Evolutionary conservation across 2,797 vertebrate genomes (phyloP).

Genomic region (Pangasius mekongensis): DNA sequence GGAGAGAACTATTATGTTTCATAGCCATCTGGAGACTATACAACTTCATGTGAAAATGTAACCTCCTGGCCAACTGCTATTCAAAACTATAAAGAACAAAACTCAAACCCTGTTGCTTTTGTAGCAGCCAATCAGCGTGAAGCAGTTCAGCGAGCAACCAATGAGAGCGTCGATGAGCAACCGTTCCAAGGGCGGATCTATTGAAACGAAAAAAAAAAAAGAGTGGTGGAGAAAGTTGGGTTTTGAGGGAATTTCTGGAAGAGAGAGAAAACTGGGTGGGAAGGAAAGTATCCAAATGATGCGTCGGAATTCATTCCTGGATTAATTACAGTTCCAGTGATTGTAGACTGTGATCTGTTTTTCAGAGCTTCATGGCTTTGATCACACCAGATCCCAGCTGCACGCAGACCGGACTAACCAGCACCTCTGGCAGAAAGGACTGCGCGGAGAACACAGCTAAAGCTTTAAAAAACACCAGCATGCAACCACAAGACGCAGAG

Average conservation of each 20-base stretch:
- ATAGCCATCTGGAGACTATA: slow-evolving; percentile 4
- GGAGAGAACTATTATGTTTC: background rate
- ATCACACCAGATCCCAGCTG: slow-evolving; percentile 72
- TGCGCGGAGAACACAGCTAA: slow-evolving; percentile 42
- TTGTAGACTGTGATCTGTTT: background rate
- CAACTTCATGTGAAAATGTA: background rate
- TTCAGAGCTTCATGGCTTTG: slow-evolving; percentile 63
- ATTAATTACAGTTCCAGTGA: background rate
- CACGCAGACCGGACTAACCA: slow-evolving; percentile 62
- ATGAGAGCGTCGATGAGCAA: slow-evolving; percentile 59
- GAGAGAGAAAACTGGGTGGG: background rate
- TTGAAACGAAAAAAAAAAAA: slow-evolving; percentile 17
- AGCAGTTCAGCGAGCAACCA: slow-evolving; percentile 66
- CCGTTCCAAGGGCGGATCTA: slow-evolving; percentile 73
- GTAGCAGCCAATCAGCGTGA: slow-evolving; percentile 68
- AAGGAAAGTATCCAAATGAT: background rate
- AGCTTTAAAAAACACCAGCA: slow-evolving; percentile 52
- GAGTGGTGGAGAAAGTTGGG: background rate
- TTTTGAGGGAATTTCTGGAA: background rate
- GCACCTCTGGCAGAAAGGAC: slow-evolving; percentile 61
- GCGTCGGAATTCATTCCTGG: background rate
- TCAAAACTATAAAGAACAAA: slow-evolving; percentile 73
- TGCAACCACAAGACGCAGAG: slow-evolving; percentile 67
- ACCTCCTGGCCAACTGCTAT: slow-evolving; percentile 50
- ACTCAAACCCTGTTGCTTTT: slow-evolving; percentile 72